Evolutionary conservation across 2,113 vertebrate species (phyloP).

Genomic region (Engystomops pustulosus): DNA sequence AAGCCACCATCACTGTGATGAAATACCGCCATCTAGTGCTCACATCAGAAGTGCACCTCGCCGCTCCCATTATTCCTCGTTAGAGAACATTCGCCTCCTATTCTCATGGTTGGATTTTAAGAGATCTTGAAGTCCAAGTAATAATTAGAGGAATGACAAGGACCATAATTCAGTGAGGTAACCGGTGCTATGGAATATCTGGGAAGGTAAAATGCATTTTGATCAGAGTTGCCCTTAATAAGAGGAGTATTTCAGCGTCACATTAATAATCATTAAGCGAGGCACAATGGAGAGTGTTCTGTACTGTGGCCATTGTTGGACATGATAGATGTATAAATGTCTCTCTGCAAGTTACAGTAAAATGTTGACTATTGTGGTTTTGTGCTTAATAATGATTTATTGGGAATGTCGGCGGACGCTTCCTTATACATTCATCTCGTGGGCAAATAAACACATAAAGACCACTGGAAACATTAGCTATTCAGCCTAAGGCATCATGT

Average conservation of each 20-base stretch:
- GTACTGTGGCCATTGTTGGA: not conserved
- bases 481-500: no score
- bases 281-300: not conserved
- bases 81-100: not conserved
- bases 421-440: not conserved
- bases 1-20: not conserved
- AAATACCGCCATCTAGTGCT: slow-evolving; percentile 45
- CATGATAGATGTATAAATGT: not conserved
- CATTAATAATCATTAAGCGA: not conserved
- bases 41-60: not conserved
- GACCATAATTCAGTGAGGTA: not conserved
- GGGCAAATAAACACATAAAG: no score
- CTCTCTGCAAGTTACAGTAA: not conserved
- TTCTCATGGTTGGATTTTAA: not conserved
- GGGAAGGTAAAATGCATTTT: not conserved
- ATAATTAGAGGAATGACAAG: not conserved
- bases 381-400: slow-evolving; percentile 5
- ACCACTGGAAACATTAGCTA: no score
- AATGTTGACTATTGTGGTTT: not conserved
- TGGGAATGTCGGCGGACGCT: not conserved
- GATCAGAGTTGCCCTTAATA: not conserved
- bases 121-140: not conserved
- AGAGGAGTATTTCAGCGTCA: not conserved
- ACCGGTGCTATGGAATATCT: not conserved
- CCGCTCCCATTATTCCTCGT: not conserved